These are phyloP conservation scores for Corella eumyota DNA, from an alignment of 23 tunicate genomes.

Conservation along the genomic window DNA sequence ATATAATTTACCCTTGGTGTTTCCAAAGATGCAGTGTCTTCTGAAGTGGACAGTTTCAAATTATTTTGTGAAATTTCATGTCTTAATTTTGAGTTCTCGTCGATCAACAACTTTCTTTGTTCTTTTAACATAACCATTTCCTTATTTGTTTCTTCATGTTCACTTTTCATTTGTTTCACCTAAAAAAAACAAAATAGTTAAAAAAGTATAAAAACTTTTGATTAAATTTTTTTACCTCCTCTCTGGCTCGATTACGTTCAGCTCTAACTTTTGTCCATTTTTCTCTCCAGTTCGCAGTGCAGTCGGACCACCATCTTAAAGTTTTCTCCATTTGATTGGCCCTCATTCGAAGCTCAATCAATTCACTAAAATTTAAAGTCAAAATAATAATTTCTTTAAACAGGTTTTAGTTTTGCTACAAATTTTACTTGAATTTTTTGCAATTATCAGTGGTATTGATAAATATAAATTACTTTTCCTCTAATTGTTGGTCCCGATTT, in stretches of 20 bases:
- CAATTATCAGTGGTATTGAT: background rate
- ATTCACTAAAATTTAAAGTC: conserved; percentile 12
- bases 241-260: conserved; percentile 30
- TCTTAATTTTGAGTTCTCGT: conserved; percentile 27
- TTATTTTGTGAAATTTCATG: background rate
- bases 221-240: too few relatives aligned
- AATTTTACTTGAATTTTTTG: background rate
- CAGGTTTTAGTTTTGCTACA: too few relatives aligned
- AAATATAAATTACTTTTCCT: background rate
- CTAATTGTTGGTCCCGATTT: too few relatives aligned
- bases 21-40: background rate
- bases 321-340: conserved; percentile 28
- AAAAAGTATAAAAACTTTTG: too few relatives aligned
- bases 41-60: conserved; percentile 2
- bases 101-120: conserved; percentile 15
- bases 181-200: background rate
- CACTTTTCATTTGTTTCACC: conserved; percentile 1
- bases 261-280: conserved; percentile 33
- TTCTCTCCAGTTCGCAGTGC: conserved; percentile 37
- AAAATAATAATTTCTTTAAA: too few relatives aligned
- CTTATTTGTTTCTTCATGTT: conserved; percentile 15
- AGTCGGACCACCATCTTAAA: conserved; percentile 35
- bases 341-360: conserved; percentile 12
- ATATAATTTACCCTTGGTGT: conserved; percentile 9
- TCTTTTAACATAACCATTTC: conserved; percentile 21